These are phyloP conservation scores for Drosophila sulfurigaster DNA, from an alignment of 1,140 invertebrate genomes.

Conservation along the genomic window DNA sequence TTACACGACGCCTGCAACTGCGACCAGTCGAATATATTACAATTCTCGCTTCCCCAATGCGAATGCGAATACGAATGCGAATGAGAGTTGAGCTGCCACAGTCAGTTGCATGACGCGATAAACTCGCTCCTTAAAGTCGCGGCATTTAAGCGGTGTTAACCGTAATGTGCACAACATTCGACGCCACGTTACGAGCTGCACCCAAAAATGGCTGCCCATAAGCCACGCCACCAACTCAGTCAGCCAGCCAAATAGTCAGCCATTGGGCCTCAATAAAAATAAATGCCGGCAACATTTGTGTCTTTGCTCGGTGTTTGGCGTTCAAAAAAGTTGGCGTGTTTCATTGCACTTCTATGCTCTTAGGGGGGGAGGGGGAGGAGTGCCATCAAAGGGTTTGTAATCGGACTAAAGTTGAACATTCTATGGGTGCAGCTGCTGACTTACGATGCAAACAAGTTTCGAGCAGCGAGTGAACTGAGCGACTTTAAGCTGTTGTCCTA, in stretches of 20 bases:
- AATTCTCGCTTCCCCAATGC: conserved; percentile 14
- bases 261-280: conserved; percentile 38
- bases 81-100: conserved; percentile 29
- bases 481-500: conserved; percentile 17
- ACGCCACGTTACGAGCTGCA: conserved; percentile 55
- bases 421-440: conserved; percentile 48
- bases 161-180: conserved; percentile 76
- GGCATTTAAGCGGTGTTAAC: conserved; percentile 65
- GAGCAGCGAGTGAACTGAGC: not conserved
- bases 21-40: conserved; percentile 48
- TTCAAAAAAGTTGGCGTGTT: conserved; percentile 48
- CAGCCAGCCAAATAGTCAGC: not conserved
- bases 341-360: conserved; percentile 40
- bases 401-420: conserved; percentile 5
- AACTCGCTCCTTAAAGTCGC: conserved; percentile 60
- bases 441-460: conserved; percentile 40
- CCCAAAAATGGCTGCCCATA: conserved; percentile 33
- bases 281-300: conserved; percentile 48
- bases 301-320: conserved; percentile 32
- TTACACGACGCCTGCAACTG: conserved; percentile 64
- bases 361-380: not conserved
- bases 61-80: conserved; percentile 26
- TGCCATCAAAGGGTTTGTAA: not conserved
- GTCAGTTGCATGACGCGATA: conserved; percentile 55
- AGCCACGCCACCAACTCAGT: not conserved